Evolutionary conservation across 2,113 vertebrate genomes (phyloP).

Genomic region (Hemiscyllium ocellatum): DNA sequence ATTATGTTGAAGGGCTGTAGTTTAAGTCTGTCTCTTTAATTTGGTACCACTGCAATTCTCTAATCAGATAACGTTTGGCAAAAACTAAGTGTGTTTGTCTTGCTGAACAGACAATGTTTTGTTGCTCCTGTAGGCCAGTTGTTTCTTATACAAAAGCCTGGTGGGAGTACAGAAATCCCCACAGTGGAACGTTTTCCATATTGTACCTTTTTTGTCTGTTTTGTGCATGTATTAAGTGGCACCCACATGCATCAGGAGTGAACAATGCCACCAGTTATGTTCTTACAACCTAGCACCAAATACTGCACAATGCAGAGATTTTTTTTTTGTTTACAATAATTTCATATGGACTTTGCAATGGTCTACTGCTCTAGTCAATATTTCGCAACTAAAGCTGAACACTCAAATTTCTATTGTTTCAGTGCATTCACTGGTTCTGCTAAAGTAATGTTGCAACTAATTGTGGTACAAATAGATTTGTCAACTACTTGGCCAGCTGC

Average conservation of each 20-base stretch:
- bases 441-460: not conserved
- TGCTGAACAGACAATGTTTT: slow-evolving; percentile 3
- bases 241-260: slow-evolving; percentile 40
- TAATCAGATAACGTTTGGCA: slow-evolving; percentile 25
- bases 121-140: not conserved
- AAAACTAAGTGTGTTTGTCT: not conserved
- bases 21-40: not conserved
- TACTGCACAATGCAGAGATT: slow-evolving; percentile 45
- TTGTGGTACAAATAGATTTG: not conserved
- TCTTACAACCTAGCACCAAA: slow-evolving; percentile 30
- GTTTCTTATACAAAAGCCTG: slow-evolving; percentile 5
- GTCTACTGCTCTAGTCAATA: not conserved
- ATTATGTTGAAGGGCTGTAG: not conserved
- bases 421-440: not conserved
- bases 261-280: slow-evolving; percentile 36
- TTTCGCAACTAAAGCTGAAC: not conserved
- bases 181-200: slow-evolving; percentile 42
- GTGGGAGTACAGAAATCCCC: slow-evolving; percentile 49
- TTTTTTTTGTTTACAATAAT: not conserved
- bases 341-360: not conserved
- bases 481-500: not conserved
- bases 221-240: slow-evolving; percentile 44
- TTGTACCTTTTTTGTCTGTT: slow-evolving; percentile 42
- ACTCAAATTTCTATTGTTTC: not conserved
- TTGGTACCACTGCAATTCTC: not conserved